Percentiles rank a stretch among this genome's conserved stretches.
These are phyloP conservation scores for Chamaea fasciata DNA, from an alignment of 2,113 vertebrate genomes.

Conservation along the genomic window DNA sequence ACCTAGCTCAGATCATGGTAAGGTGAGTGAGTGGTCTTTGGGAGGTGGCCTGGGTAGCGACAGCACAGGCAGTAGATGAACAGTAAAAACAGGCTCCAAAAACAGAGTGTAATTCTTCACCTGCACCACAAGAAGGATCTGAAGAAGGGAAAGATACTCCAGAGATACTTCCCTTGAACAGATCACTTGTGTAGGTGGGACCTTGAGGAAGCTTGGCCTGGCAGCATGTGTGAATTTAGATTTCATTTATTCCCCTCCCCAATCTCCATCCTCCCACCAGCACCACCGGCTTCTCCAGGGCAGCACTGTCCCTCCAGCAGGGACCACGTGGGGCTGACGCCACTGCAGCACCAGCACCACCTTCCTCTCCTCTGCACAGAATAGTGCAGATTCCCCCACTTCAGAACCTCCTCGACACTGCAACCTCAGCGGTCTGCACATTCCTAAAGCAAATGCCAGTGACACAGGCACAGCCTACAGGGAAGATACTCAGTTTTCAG, in stretches of 20 bases:
- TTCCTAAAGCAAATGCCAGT: neutral
- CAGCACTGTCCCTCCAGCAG: neutral
- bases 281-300: accelerated
- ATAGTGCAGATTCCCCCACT: neutral
- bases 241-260: neutral
- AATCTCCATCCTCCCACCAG: neutral
- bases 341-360: neutral
- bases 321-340: accelerated
- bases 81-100: neutral
- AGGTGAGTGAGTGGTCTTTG: neutral
- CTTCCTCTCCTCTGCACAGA: neutral
- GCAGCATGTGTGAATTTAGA: neutral
- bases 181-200: neutral
- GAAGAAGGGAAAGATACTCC: neutral
- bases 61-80: neutral
- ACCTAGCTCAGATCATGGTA: neutral
- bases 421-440: neutral
- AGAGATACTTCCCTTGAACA: neutral
- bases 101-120: neutral
- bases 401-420: neutral
- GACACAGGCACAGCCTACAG: neutral
- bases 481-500: accelerated
- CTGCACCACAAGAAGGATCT: neutral
- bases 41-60: neutral
- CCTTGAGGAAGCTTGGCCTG: neutral